phyloP scores from a whole-genome alignment of 2,113 vertebrate genomes.

The Eretmochelys imbricata region DNA sequence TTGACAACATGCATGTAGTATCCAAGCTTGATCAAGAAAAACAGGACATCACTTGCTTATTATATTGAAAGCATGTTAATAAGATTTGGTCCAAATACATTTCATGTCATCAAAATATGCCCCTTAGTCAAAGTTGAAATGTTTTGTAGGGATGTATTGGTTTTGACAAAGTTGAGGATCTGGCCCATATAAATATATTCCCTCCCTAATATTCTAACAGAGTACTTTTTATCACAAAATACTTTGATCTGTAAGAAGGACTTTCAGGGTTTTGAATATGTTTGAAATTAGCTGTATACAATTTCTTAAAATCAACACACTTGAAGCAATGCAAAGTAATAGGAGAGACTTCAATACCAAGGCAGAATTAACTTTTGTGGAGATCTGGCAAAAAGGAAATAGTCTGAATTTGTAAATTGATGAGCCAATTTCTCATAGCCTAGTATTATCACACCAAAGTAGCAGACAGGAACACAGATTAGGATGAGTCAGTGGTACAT shows the following conservation, averaged over 20 bases:
- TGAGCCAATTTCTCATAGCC: neutral
- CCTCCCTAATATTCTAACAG: neutral
- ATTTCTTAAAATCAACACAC: neutral
- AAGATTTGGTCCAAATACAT: neutral
- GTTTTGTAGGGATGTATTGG: neutral
- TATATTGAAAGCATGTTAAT: constrained; percentile 38
- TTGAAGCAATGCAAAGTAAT: neutral
- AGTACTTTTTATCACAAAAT: neutral
- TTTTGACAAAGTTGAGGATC: neutral
- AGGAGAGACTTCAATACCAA: neutral
- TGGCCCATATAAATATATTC: neutral
- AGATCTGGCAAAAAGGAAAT: neutral
- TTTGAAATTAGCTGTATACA: neutral
- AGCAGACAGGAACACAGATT: neutral
- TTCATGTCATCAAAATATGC: constrained; percentile 14
- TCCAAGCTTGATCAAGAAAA: constrained; percentile 45
- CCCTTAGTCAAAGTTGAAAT: neutral
- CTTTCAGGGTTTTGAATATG: neutral
- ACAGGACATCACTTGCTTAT: constrained; percentile 17
- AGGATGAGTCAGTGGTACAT: constrained; percentile 40
- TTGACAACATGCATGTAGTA: constrained; percentile 43
- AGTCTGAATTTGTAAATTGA: neutral
- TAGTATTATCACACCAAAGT: constrained; percentile 35
- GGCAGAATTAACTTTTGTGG: neutral
- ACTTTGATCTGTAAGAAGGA: neutral